Percentiles rank a stretch among this genome's conserved stretches.
Conservation (phyloP, 2,888 invertebrate genomes). For the Itoplectis maculator region DNA sequence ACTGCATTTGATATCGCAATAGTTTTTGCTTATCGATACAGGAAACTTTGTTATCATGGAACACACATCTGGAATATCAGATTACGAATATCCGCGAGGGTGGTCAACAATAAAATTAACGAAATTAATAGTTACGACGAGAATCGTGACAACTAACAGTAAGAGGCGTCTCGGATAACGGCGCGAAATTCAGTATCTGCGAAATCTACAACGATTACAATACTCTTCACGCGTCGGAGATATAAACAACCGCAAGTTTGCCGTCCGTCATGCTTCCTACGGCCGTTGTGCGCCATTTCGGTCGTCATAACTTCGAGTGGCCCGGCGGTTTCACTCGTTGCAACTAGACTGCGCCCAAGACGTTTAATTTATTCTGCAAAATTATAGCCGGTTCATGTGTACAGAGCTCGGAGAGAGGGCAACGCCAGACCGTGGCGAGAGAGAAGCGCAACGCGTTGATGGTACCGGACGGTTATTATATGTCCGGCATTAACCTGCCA, state of each 20-base stretch:
- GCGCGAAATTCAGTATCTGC: not conserved
- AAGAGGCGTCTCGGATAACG: too few relatives aligned
- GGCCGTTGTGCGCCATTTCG: not conserved
- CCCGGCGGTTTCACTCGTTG: not conserved
- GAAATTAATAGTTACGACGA: too few relatives aligned
- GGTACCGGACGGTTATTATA: not conserved
- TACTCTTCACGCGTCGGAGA: not conserved
- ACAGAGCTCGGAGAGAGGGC: not conserved
- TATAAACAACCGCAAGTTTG: not conserved
- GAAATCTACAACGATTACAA: not conserved
- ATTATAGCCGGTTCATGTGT: not conserved
- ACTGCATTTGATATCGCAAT: too few relatives aligned
- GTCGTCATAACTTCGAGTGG: not conserved
- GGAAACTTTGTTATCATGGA: too few relatives aligned
- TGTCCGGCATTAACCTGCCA: slow-evolving; percentile 1
- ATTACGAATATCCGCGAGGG: too few relatives aligned
- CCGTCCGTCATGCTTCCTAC: not conserved
- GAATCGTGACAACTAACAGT: too few relatives aligned
- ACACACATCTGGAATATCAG: too few relatives aligned
- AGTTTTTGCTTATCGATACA: too few relatives aligned
- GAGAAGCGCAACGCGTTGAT: not conserved
- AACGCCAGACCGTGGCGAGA: not conserved
- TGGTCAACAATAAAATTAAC: too few relatives aligned
- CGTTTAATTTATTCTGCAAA: slow-evolving; percentile 11
- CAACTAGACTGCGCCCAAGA: not conserved